Evolutionary conservation across 64 coral and sea anemone species (phyloP).

Genomic region (Dendrophyllia cribrosa): DNA sequence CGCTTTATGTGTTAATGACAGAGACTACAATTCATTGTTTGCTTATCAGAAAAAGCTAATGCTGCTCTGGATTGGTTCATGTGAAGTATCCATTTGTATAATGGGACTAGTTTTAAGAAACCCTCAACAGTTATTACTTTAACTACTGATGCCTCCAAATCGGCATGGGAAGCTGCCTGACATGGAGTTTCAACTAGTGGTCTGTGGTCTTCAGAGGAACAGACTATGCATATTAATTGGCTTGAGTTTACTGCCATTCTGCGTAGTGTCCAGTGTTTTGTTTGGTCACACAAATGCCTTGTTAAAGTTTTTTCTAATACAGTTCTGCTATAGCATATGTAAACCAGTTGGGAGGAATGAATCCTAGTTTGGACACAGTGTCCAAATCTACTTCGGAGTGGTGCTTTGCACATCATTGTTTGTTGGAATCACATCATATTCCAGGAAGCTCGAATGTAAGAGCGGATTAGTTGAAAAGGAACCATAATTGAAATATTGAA

Average conservation of each 20-base stretch:
- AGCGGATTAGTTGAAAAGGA: slow-evolving; percentile 8
- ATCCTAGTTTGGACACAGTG: neutral
- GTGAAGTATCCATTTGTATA: too few relatives aligned
- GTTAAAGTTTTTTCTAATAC: neutral
- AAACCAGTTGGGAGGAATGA: neutral
- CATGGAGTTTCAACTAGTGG: too few relatives aligned
- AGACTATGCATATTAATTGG: too few relatives aligned
- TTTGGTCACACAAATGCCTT: too few relatives aligned
- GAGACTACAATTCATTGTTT: too few relatives aligned
- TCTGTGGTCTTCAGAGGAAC: too few relatives aligned
- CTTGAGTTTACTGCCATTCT: neutral
- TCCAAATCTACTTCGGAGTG: neutral
- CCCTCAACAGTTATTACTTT: too few relatives aligned
- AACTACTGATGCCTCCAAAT: slow-evolving; percentile 4
- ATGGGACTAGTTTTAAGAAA: too few relatives aligned
- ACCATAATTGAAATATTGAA: slow-evolving; percentile 5
- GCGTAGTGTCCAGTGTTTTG: neutral
- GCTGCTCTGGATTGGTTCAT: too few relatives aligned
- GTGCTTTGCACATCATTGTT: neutral
- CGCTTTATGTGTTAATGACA: too few relatives aligned
- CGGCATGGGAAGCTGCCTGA: neutral
- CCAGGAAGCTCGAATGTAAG: too few relatives aligned
- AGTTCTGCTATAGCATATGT: neutral
- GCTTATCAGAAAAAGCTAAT: too few relatives aligned
- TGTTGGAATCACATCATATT: neutral